Conservation (phyloP, 30 jellyfish, hydroid and myxozoan species). For the Cassiopea xamachana region DNA sequence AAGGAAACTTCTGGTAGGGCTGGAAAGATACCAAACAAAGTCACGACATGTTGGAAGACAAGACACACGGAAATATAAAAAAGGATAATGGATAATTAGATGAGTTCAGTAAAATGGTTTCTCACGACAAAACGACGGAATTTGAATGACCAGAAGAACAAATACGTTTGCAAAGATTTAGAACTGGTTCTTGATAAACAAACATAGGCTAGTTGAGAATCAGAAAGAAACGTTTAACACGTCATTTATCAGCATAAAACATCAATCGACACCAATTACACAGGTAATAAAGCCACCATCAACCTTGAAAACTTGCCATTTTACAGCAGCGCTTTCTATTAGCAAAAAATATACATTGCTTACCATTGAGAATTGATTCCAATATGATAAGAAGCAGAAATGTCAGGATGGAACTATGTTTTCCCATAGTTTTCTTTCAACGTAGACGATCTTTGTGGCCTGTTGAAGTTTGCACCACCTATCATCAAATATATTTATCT, state of each 20-base stretch:
- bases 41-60: not conserved
- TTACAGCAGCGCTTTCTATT: not conserved
- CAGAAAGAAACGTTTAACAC: conserved; percentile 27
- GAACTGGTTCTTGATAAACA: not conserved
- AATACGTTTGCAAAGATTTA: not conserved
- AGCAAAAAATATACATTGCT: not conserved
- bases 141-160: not conserved
- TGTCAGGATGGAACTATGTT: not conserved
- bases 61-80: not conserved
- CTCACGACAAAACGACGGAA: not conserved
- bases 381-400: not conserved
- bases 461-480: not conserved
- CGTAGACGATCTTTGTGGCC: not conserved
- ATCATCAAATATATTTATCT: not conserved
- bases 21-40: not conserved
- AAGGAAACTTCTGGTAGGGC: not conserved
- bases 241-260: conserved; percentile 32
- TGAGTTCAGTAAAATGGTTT: no score
- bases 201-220: not conserved
- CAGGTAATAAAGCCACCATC: not conserved
- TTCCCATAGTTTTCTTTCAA: not conserved
- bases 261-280: conserved; percentile 49
- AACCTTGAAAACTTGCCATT: not conserved
- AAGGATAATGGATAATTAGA: not conserved
- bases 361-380: not conserved